A percentile compares a stretch with the other conserved stretches of the same genome.
phyloP scores from a whole-genome alignment of 2,888 invertebrate genomes.

The Cylloceria caligata region DNA sequence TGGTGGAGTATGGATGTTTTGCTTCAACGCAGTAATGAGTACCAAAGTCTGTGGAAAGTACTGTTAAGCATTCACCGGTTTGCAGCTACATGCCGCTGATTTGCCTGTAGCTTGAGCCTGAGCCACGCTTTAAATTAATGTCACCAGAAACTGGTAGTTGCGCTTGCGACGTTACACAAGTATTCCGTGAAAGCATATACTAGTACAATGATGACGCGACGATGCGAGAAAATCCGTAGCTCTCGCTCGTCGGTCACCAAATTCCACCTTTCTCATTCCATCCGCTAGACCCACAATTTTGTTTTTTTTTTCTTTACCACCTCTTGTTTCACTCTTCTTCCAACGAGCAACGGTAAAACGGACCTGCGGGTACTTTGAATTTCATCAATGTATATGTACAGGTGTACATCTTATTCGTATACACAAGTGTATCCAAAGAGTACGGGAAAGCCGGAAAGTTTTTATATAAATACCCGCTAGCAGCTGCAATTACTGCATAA shows the following conservation, averaged over 20 bases:
- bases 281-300: slow-evolving; percentile 2
- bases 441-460: too few relatives aligned
- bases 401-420: background rate
- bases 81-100: background rate
- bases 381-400: background rate
- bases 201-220: background rate
- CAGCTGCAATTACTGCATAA: too few relatives aligned
- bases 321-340: background rate
- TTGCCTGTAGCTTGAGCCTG: slow-evolving; percentile 8
- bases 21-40: slow-evolving; percentile 12
- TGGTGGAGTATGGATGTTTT: too few relatives aligned
- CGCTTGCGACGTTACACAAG: slow-evolving; percentile 48
- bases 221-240: slow-evolving; percentile 26
- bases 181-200: slow-evolving; percentile 48
- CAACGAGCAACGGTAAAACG: slow-evolving; percentile 46
- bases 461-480: too few relatives aligned
- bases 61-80: slow-evolving; percentile 42
- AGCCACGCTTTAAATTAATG: slow-evolving; percentile 68
- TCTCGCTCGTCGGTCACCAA: slow-evolving; percentile 11
- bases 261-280: background rate
- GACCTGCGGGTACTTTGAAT: slow-evolving; percentile 43
- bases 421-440: background rate
- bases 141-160: slow-evolving; percentile 55
- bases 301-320: slow-evolving; percentile 26
- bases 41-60: slow-evolving; percentile 19